Percentiles rank a stretch among this genome's conserved stretches.
Conservation (phyloP, 2,113 vertebrate genomes). For the Paraplagusia blochii region DNA sequence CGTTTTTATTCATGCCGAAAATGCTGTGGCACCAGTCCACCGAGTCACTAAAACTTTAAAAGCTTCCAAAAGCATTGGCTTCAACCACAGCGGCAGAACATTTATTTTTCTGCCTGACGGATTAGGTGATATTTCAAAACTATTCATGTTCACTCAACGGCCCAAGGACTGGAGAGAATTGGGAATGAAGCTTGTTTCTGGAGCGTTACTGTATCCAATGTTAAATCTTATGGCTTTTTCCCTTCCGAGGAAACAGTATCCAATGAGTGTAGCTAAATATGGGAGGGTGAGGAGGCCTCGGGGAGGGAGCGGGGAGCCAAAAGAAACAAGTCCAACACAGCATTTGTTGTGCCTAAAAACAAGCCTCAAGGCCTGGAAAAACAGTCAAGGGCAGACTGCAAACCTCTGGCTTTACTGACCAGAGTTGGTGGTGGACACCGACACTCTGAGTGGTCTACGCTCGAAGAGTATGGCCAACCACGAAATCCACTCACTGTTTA, state of each 20-base stretch:
- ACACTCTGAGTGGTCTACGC: constrained; percentile 46
- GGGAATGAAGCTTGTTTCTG: constrained; percentile 53
- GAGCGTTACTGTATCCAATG: constrained; percentile 25
- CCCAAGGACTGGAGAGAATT: constrained; percentile 40
- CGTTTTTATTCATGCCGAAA: constrained; percentile 25
- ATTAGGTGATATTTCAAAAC: constrained; percentile 58
- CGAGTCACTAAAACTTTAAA: constrained; percentile 8
- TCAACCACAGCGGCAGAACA: constrained; percentile 24
- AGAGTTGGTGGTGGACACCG: constrained; percentile 53
- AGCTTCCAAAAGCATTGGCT: constrained; percentile 17
- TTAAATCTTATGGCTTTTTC: constrained; percentile 52
- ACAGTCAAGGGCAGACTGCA: constrained; percentile 62
- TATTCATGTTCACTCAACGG: constrained; percentile 54
- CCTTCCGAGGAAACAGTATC: constrained; percentile 59
- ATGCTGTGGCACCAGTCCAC: constrained; percentile 8
- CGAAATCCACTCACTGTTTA: constrained; percentile 54
- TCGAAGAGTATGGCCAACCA: constrained; percentile 52
- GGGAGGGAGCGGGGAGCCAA: constrained; percentile 66
- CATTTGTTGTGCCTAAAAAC: constrained; percentile 78
- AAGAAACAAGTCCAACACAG: constrained; percentile 72
- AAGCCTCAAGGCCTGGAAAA: constrained; percentile 72
- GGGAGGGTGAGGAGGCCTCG: constrained; percentile 59
- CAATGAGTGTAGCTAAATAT: constrained; percentile 64
- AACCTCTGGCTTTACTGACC: constrained; percentile 60
- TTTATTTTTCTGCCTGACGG: constrained; percentile 40